Evolutionary conservation across 2,888 invertebrate genomes (phyloP).

Genomic region (Stegana nigrithorax): DNA sequence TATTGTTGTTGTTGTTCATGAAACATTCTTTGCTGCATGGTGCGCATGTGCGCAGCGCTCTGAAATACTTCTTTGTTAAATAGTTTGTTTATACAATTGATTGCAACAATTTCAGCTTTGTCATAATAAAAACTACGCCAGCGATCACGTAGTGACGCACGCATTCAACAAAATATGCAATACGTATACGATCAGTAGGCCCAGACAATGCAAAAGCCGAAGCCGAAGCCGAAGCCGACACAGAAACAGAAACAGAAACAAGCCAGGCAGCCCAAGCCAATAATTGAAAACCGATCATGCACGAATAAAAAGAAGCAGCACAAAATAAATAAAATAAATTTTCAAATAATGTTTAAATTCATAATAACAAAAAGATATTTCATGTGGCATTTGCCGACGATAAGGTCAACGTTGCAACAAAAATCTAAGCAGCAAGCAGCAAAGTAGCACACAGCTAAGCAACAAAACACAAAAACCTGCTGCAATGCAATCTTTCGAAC

Average conservation of each 20-base stretch:
- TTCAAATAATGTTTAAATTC: background rate
- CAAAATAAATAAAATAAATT: background rate
- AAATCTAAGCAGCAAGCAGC: background rate
- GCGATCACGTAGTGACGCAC: slow-evolving; percentile 10
- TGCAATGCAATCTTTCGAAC: slow-evolving; percentile 9
- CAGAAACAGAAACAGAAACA: too few relatives aligned
- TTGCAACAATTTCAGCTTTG: slow-evolving; percentile 9
- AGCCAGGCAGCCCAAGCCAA: too few relatives aligned
- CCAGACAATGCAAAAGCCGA: too few relatives aligned
- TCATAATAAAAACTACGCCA: background rate
- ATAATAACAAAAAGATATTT: slow-evolving; percentile 10
- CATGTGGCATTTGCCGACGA: slow-evolving; percentile 28
- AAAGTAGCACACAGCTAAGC: slow-evolving; percentile 4
- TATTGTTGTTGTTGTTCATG: background rate
- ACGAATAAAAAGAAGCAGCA: slow-evolving; percentile 2
- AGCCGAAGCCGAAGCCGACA: too few relatives aligned
- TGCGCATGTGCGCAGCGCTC: background rate
- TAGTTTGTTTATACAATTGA: slow-evolving; percentile 14
- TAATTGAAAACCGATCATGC: too few relatives aligned
- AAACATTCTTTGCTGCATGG: too few relatives aligned
- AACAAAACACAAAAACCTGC: slow-evolving; percentile 3
- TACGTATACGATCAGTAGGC: slow-evolving; percentile 7
- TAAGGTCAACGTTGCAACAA: slow-evolving; percentile 31
- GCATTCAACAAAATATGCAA: background rate
- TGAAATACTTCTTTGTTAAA: background rate